Evolutionary conservation across 2,888 invertebrate species (phyloP).

Genomic region (Spodoptera picta): DNA sequence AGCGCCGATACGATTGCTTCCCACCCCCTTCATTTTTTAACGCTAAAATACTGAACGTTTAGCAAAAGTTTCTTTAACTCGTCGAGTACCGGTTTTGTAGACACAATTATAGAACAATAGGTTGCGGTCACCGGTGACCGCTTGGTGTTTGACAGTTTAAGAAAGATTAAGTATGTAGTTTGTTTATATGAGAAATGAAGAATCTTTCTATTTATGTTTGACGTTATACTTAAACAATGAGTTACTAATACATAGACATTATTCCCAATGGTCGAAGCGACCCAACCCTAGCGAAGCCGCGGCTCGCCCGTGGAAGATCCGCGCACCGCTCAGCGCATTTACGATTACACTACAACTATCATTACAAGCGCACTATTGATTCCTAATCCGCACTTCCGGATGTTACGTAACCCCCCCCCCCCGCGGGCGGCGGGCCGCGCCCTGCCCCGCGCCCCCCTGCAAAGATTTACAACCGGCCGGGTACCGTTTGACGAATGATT

Average conservation of each 20-base stretch:
- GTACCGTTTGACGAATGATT: constrained; percentile 85
- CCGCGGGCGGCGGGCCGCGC: constrained; percentile 53
- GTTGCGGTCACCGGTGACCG: too few species aligned
- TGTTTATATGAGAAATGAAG: too few species aligned
- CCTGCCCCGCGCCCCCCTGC: constrained; percentile 59
- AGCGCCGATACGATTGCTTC: constrained; percentile 25
- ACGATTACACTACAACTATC: constrained; percentile 87
- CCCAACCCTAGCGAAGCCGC: constrained; percentile 23
- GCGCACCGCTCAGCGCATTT: constrained; percentile 82
- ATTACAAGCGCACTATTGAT: constrained; percentile 88
- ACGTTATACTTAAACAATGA: too few species aligned
- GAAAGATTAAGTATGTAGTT: too few species aligned
- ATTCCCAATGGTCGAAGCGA: not conserved
- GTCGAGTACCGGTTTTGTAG: too few species aligned
- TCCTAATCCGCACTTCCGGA: constrained; percentile 89
- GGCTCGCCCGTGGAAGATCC: constrained; percentile 47
- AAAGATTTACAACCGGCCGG: constrained; percentile 84
- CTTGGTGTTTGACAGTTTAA: too few species aligned
- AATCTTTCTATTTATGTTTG: too few species aligned
- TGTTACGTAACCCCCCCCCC: constrained; percentile 81
- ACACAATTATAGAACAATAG: too few species aligned
- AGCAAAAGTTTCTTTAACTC: too few species aligned
- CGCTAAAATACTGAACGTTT: too few species aligned
- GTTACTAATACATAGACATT: constrained; percentile 2
- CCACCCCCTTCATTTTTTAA: not conserved